Base-by-base conservation (phyloP, 1,140 invertebrate genomes). In the Cataglyphis hispanica region DNA sequence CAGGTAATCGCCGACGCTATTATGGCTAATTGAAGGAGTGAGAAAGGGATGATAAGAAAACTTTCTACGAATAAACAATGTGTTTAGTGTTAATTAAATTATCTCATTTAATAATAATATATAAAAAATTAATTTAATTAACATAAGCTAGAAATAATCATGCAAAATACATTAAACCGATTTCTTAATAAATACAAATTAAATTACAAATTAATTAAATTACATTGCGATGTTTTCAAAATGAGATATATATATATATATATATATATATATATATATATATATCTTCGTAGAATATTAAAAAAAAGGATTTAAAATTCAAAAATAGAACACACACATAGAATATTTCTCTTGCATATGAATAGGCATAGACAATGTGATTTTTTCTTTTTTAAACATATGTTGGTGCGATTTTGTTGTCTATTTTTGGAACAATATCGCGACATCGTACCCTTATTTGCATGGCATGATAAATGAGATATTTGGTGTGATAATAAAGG, bases 381-480 rank as follows among this genome's bases (percentile, higher is more conserved):
- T 16, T n/a, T 22, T 43, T 60, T 27, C n/a, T 58, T 11, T 31
- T 43, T 8, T 0, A 0, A 27, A 22, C 19, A 63, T 19, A 27
- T 19, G 25, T 56, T 27, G 7, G 34, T 22, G 5, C 19, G 58
- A 74, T 72, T 63, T 10, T 56, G 5, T 1, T 56, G 69, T 58
- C 80, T 66, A 37, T 46, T 56, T 61, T 25, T 40, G 1, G 16
- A 87, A 86, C 22, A 60, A 89, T 85, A 87, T 69, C 53, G 27
- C 22, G 40, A 87, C 85, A 89, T 87, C 74, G 58, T 16, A 11
- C 31, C 53, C 86, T 83, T 86, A 88, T 89, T 86, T 88, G 53
- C 22, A 22, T 53, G 31, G 2, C 19, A 13, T 61, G 76, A 88
- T 86, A 88, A 89, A 22, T 25, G 10, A 2, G 8, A n/a, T 25